Evolutionary conservation across 2,113 vertebrate species (phyloP), one percentile per base, ranked within the genome.

Genomic region (Prolemur simus): DNA sequence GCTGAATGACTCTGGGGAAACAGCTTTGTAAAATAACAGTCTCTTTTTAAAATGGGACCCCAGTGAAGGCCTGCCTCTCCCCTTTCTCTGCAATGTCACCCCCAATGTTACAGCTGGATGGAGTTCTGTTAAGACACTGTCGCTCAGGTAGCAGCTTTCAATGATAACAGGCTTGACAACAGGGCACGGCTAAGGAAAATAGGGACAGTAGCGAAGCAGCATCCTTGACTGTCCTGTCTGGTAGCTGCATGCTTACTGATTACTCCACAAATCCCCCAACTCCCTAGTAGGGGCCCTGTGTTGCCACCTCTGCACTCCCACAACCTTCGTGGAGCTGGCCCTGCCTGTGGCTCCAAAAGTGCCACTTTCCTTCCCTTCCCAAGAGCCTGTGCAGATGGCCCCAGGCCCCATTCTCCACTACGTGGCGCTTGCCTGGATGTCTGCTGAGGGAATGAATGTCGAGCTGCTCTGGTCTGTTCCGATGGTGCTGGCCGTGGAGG

Each of bases 171-270:
- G 37, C 63, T 78, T 85, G 45, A 23, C n/a, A 69, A 83, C 23
- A 29, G 20, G 10, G 10, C 8, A 63, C 1, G 8, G 76, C 86
- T 71, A 39, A 80, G 68, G 78, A 39, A 94, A 95, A 58, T 14
- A 45, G 2, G 37, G 52, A 56, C 0, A 27, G 25, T 0, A 8
- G 23, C 25, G 9, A 80, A 13, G 8, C 1, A 6, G 13, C 17
- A 63, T 13, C 27, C 15, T 5, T 14, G 47, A 76, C 25, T 1
- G 25, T 71, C 34, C 37, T 60, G 27, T n/a, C 58, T 77, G 8
- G 9, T 3, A 39, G 45, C 77, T 54, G 2, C 8, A 2, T 37
- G 42, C 21, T 86, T 54, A 17, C 20, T 8, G 32, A 77, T 18
- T 39, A n/a, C 54, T 17, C 29, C 49, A 89, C 71, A 86, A 39